Conservation (phyloP, 2,113 vertebrate species). For the Bubo blakistoni region DNA sequence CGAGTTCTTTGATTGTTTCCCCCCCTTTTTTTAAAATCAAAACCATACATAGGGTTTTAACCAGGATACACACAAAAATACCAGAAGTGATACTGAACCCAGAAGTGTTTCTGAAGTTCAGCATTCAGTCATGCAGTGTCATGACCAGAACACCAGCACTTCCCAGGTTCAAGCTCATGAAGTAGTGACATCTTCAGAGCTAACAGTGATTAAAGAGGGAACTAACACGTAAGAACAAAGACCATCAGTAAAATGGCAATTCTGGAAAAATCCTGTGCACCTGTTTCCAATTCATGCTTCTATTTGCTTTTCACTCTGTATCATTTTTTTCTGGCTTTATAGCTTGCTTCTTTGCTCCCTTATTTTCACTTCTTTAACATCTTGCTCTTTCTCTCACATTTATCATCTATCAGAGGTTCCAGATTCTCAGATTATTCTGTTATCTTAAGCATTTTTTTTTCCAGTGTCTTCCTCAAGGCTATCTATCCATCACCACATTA, state of each 20-base stretch:
- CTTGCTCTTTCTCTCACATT: not conserved
- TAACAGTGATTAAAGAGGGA: not conserved
- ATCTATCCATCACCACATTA: not conserved
- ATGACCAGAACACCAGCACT: not conserved
- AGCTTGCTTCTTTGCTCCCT: not conserved
- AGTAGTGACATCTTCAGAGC: not conserved
- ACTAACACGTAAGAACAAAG: not conserved
- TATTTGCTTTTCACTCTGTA: not conserved
- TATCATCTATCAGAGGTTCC: not conserved
- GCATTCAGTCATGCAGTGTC: not conserved
- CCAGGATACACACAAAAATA: not conserved
- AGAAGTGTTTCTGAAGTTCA: not conserved
- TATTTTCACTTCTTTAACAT: not conserved
- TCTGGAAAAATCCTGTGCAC: not conserved
- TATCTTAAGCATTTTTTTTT: not conserved
- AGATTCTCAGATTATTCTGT: not conserved
- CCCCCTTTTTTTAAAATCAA: not conserved
- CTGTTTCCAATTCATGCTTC: fast-evolving
- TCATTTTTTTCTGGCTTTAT: not conserved
- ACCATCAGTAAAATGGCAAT: not conserved
- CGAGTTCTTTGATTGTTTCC: fast-evolving
- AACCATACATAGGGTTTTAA: not conserved
- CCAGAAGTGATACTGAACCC: not conserved
- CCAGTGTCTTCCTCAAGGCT: not conserved
- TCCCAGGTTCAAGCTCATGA: not conserved